Percentiles rank a stretch among this genome's conserved stretches.
These are phyloP conservation scores for Dysidea cf. avara DNA, from an alignment of 37 sponge, comb jelly and placozoan species.

Conservation along the genomic window DNA sequence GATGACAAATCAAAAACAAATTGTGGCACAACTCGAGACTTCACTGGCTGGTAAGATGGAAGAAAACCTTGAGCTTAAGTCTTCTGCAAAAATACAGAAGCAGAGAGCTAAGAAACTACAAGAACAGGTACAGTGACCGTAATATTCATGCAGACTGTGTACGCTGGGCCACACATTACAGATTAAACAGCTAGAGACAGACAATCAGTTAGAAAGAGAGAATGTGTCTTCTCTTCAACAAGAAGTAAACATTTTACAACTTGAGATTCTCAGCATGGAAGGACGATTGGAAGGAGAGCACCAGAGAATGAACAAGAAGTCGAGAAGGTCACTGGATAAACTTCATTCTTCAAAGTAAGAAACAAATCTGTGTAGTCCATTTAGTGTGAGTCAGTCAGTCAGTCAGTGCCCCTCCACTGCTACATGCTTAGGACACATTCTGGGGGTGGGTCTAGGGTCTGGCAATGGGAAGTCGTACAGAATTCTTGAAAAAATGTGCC, in stretches of 20 bases:
- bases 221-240: constrained; percentile 10
- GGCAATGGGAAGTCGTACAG: no score
- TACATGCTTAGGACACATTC: no score
- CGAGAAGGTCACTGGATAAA: constrained; percentile 7
- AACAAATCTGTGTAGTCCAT: not conserved
- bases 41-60: no score
- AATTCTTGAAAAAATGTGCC: no score
- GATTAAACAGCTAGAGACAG: not conserved
- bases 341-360: constrained; percentile 22
- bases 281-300: constrained; percentile 25
- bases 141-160: not conserved
- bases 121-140: constrained; percentile 4
- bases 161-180: no score
- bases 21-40: no score
- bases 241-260: not conserved
- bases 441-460: no score
- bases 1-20: no score
- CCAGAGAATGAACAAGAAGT: constrained; percentile 17
- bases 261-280: not conserved
- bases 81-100: not conserved
- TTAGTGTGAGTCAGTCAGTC: no score
- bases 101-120: not conserved
- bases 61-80: constrained; percentile 1
- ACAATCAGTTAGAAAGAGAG: constrained; percentile 16
- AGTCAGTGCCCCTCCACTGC: no score